phyloP scores from a whole-genome alignment of 2,113 vertebrate genomes.

The Chaenogobius annularis region DNA sequence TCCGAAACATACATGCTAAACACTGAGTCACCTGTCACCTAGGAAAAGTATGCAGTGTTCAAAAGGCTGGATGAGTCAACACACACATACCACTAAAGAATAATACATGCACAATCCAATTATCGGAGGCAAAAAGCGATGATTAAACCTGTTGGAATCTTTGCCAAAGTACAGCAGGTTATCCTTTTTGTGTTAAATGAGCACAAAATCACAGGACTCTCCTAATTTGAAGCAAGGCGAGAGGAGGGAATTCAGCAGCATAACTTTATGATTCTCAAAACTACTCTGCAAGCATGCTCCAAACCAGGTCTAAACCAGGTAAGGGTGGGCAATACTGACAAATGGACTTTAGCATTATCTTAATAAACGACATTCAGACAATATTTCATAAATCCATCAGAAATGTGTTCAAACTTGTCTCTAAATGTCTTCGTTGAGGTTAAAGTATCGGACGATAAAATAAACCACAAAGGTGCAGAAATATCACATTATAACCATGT shows the following conservation, averaged over 20 bases:
- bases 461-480: no score
- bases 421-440: no score
- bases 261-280: not conserved
- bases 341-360: no score
- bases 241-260: not conserved
- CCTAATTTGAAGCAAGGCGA: not conserved
- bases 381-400: no score
- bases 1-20: not conserved
- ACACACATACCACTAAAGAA: not conserved
- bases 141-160: not conserved
- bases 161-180: not conserved
- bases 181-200: not conserved
- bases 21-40: not conserved
- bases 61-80: not conserved
- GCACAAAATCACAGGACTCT: not conserved
- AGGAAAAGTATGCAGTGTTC: not conserved
- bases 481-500: no score
- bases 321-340: no score
- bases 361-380: no score
- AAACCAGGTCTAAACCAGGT: no score
- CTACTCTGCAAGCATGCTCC: no score
- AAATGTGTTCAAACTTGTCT: no score
- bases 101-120: not conserved
- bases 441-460: no score
- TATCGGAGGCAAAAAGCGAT: not conserved